Percentiles rank a stretch among this genome's conserved stretches.
Evolutionary conservation across 2,113 vertebrate species (phyloP).

Genomic region (Serinus canaria): DNA sequence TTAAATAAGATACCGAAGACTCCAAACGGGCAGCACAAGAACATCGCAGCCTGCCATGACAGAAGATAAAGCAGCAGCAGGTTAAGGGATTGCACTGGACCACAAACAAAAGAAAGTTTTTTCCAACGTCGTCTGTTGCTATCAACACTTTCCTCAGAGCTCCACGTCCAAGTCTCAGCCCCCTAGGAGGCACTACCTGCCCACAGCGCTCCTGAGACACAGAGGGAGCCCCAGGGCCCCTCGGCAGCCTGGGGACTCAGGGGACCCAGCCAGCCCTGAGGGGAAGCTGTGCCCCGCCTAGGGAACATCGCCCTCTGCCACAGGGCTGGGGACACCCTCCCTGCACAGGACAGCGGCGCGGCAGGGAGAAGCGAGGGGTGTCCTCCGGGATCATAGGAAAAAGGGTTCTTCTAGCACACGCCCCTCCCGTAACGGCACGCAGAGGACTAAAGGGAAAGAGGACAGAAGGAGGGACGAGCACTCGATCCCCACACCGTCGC

Average conservation of each 20-base stretch:
- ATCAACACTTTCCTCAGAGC: no score
- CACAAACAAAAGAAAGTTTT: background rate
- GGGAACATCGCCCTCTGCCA: rapidly evolving
- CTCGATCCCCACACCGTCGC: rapidly evolving
- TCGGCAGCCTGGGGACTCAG: background rate
- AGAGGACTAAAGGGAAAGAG: no score
- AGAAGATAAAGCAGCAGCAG: background rate
- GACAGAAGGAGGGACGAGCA: rapidly evolving
- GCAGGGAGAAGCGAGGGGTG: rapidly evolving
- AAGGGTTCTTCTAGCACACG: rapidly evolving
- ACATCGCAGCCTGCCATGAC: background rate
- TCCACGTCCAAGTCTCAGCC: rapidly evolving
- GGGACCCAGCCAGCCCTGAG: background rate
- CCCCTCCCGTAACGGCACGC: rapidly evolving
- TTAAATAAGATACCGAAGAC: background rate
- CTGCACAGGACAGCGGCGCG: rapidly evolving
- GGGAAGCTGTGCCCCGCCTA: rapidly evolving
- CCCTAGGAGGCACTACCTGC: background rate
- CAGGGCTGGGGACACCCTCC: background rate
- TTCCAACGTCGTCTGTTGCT: rapidly evolving
- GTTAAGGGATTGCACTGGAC: background rate
- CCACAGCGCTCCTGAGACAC: background rate
- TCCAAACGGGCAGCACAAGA: background rate
- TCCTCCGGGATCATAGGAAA: rapidly evolving
- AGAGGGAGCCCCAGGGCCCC: rapidly evolving